phyloP scores from a whole-genome alignment of 2,888 invertebrate species.

The Drosophila suboccidentalis region DNA sequence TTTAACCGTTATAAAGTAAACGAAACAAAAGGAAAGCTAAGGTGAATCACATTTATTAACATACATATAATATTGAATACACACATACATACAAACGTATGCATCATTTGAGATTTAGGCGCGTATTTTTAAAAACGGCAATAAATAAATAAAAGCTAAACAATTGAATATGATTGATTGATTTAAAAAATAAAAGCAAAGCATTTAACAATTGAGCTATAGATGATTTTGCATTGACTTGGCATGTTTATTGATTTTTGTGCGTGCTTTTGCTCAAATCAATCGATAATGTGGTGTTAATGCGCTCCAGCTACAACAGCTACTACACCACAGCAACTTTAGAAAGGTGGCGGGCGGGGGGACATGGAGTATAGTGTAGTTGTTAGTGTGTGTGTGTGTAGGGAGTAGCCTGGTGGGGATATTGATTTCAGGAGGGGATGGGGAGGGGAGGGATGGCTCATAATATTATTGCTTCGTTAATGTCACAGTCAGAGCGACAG shows the following conservation, averaged over 20 bases:
- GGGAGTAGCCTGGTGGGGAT: constrained; percentile 5
- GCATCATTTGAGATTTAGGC: constrained; percentile 47
- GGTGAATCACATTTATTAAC: constrained; percentile 50
- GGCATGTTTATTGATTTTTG: constrained; percentile 73
- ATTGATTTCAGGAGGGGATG: background rate
- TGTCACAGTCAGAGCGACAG: constrained; percentile 17
- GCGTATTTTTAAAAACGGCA: constrained; percentile 43
- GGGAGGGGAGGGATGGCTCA: constrained; percentile 30
- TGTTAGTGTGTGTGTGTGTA: constrained; percentile 34
- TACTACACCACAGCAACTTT: constrained; percentile 19
- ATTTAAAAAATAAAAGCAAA: background rate
- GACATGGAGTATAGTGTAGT: constrained; percentile 38
- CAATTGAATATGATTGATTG: constrained; percentile 14
- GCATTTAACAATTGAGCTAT: constrained; percentile 41
- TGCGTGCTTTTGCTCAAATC: constrained; percentile 72
- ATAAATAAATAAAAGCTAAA: constrained; percentile 26
- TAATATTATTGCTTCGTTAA: constrained; percentile 44
- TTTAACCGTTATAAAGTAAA: constrained; percentile 32
- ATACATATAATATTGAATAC: constrained; percentile 23
- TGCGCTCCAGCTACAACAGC: constrained; percentile 51
- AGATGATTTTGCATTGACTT: constrained; percentile 56
- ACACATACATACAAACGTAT: constrained; percentile 12
- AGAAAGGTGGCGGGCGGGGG: constrained; percentile 28
- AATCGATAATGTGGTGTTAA: constrained; percentile 84
- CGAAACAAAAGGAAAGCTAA: constrained; percentile 36